Evolutionary conservation across 2,797 vertebrate species (phyloP), one percentile per base, ranked within the genome.

Genomic region (Brachymystax lenok): DNA sequence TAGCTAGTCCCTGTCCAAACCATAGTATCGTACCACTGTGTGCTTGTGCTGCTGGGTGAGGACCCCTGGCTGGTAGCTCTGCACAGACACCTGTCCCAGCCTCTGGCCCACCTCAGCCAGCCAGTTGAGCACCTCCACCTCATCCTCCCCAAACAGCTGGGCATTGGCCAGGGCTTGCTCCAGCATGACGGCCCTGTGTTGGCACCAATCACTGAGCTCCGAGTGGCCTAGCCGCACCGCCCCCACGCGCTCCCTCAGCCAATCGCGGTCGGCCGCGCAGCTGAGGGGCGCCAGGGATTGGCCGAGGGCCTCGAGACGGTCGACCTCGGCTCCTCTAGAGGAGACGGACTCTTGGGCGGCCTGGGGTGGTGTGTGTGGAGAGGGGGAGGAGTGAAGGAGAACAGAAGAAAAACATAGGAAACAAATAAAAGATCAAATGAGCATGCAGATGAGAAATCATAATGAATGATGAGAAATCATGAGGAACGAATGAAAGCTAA

Each of bases 121-220:
- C 98, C 98, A 99, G 95, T 99, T 99, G 92, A 99, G 96, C 92
- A 99, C 97, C 93, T 99, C 98, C 84, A 99, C 97, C 94, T 99
- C 98, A 28, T 99, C 98, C 94, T 99, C 98, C 88, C 98, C 98
- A 89, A 99, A 99, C 82, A 99, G 94, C 91, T 94, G 95, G 87
- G 98, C 98, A 72, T 99, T 97, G 86, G 94, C 95, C 87, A 99
- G 94, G 6, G 98, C 98, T 89, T 99, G 97, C 73, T 95, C 96
- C 92, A 99, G 94, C 90, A 99, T 93, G 13, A 90, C 93, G 59
- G 94, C 95, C 88, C 97, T 97, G 35, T 95, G 87, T 81, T 85
- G 72, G 84, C 95, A 95, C 91, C 97, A 93, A 4, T 96, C 96
- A 0, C 80, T 87, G 4, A 96, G 95, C 88, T 97, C 97, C 1